Base-by-base conservation (phyloP, 30 jellyfish, hydroid and myxozoan species). In the Calvadosia cruxmelitensis region DNA sequence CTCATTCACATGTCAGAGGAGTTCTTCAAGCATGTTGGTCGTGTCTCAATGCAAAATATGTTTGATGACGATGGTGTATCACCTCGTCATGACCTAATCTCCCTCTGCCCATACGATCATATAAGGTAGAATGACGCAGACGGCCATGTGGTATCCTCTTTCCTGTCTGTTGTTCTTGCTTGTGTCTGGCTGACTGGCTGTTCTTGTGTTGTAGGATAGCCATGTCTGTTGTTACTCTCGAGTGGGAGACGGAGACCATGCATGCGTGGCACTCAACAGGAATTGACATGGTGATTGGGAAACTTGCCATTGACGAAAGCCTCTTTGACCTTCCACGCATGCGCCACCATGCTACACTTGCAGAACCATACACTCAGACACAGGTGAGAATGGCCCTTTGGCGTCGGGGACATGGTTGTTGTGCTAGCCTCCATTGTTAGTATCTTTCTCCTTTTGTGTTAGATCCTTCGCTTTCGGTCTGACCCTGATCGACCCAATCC, bases 251-350 rank as follows among this genome's bases (percentile, higher is more conserved):
- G 13, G 63, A 84, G 50, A 73, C 86, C 2, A 49, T 77, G 3
- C 50, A 91, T 67, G 93, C 82, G 0, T 70, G 86, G 74, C 76
- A 31, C 28, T 74, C 94, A 31, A 2, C 79, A 23, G 34, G 65
- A 24, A 72, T 71, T 12, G 94, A 89, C 63, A 42, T 89, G 33
- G 86, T 89, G 29, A 35, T 89, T 75, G 98, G 98, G 16, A 89
- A 89, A 72, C 72, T 81, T 1, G 68, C 80, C 33, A 84, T 77
- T 13, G 98, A 89, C 29, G 98, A 89, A 66, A 69, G 75, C 67
- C 86, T 89, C 31, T 89, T 51, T 31, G 98, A 82, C 26, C 70
- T 72, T 52, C 64, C 84, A 26, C 67, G 66, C 51, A 87, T 70
- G 29, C 63, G 76, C 67, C 23, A 42, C 20, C 57, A 73, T 12